phyloP scores from a whole-genome alignment of 2,888 invertebrate genomes.

The Rosalia funebris region DNA sequence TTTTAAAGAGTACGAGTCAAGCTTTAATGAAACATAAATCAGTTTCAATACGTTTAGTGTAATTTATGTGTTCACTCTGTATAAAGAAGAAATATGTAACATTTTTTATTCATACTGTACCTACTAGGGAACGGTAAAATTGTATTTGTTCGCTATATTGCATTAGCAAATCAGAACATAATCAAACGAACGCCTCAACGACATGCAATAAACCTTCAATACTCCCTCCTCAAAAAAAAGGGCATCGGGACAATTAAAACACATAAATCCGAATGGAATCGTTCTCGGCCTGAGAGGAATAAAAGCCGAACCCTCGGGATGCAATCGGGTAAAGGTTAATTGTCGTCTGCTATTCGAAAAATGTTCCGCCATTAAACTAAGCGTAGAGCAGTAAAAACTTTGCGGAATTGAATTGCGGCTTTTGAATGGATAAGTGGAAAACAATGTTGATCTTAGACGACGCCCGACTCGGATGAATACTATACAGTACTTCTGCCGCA shows the following conservation, averaged over 20 bases:
- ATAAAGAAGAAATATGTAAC: no score
- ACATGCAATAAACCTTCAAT: no score
- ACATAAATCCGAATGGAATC: slow-evolving; percentile 12
- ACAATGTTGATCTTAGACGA: slow-evolving; percentile 26
- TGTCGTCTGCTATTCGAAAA: slow-evolving; percentile 32
- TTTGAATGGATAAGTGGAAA: slow-evolving; percentile 33
- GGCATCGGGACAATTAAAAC: slow-evolving; percentile 9
- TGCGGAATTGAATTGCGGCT: slow-evolving; percentile 24
- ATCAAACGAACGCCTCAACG: no score
- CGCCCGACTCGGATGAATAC: slow-evolving; percentile 5
- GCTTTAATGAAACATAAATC: no score
- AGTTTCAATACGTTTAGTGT: no score
- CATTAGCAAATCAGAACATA: no score
- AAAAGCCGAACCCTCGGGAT: slow-evolving; percentile 19
- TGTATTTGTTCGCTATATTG: no score
- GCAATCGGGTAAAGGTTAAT: slow-evolving; percentile 31
- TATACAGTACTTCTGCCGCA: neutral
- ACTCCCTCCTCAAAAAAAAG: no score
- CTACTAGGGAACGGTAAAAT: no score
- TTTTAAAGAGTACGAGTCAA: no score
- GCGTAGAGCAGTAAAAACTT: slow-evolving; percentile 24
- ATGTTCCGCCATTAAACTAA: slow-evolving; percentile 24
- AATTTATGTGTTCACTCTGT: no score
- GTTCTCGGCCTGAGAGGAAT: slow-evolving; percentile 2
- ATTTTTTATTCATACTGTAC: no score